Evolutionary conservation across 2,797 vertebrate species (phyloP).

Genomic region (Coilia nasus): DNA sequence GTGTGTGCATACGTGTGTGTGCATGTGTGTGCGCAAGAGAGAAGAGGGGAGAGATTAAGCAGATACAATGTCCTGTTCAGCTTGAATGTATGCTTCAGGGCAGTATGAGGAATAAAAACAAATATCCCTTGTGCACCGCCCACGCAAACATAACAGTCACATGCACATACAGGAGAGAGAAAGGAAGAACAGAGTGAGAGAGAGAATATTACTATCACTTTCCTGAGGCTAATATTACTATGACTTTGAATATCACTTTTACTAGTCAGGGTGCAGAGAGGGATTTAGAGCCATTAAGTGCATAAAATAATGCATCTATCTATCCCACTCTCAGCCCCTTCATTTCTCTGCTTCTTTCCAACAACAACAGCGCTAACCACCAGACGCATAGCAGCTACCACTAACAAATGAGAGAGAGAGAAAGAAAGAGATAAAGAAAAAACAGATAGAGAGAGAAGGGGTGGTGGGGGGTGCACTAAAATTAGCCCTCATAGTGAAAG

Average conservation of each 20-base stretch:
- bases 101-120: background rate
- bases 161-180: background rate
- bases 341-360: slow-evolving; percentile 31
- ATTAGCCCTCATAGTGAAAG: slow-evolving; percentile 64
- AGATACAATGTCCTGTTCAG: background rate
- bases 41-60: background rate
- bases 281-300: background rate
- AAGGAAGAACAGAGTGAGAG: background rate
- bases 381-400: background rate
- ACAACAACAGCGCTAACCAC: slow-evolving; percentile 49
- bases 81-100: background rate
- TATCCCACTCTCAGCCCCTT: background rate
- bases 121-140: slow-evolving; percentile 2
- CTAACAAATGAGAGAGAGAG: too few relatives aligned
- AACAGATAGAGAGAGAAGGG: slow-evolving; percentile 34
- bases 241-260: background rate
- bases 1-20: too few relatives aligned
- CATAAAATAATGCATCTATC: background rate
- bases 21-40: too few relatives aligned
- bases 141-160: slow-evolving; percentile 8
- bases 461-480: slow-evolving; percentile 53
- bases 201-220: background rate
- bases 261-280: background rate
- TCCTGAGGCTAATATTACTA: background rate
- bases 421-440: background rate